These are phyloP conservation scores for Ernsta delagoae DNA, from an alignment of 2,888 invertebrate genomes.

Conservation along the genomic window DNA sequence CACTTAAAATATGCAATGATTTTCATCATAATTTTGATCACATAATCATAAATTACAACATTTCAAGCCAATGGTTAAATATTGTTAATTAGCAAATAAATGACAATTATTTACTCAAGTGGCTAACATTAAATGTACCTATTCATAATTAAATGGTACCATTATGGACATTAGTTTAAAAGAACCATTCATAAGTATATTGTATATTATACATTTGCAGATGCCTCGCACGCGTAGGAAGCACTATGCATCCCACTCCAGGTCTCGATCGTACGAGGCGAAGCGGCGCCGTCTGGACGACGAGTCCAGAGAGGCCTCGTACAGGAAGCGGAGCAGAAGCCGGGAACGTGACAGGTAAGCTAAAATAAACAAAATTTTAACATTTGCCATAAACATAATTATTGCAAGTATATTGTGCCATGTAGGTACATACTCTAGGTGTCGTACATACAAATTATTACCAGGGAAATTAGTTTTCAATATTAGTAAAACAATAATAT, in stretches of 20 bases:
- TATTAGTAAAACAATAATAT: too few relatives aligned
- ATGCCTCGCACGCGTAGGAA: conserved; percentile 94
- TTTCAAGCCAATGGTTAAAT: conserved; percentile 37
- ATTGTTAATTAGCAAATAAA: conserved; percentile 40
- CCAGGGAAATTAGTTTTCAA: too few relatives aligned
- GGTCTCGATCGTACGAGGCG: conserved; percentile 85
- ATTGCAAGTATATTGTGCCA: too few relatives aligned
- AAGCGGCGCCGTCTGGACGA: conserved; percentile 90
- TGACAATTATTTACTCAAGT: conserved; percentile 44
- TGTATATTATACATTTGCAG: conserved; percentile 71
- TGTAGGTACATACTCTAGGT: too few relatives aligned
- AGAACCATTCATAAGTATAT: not conserved
- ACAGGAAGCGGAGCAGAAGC: conserved; percentile 77
- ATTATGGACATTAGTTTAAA: too few relatives aligned
- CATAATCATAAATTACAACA: conserved; percentile 7
- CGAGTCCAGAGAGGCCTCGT: conserved; percentile 70
- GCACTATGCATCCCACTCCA: conserved; percentile 88
- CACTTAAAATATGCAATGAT: not conserved
- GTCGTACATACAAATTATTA: too few relatives aligned
- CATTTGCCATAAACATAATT: too few relatives aligned
- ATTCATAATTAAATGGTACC: too few relatives aligned
- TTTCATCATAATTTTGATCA: conserved; percentile 3
- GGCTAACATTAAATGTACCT: conserved; percentile 31
- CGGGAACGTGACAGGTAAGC: conserved; percentile 86
- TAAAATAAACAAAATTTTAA: not conserved